Conservation (phyloP, 2,113 vertebrate species). For the Ondatra zibethicus region DNA sequence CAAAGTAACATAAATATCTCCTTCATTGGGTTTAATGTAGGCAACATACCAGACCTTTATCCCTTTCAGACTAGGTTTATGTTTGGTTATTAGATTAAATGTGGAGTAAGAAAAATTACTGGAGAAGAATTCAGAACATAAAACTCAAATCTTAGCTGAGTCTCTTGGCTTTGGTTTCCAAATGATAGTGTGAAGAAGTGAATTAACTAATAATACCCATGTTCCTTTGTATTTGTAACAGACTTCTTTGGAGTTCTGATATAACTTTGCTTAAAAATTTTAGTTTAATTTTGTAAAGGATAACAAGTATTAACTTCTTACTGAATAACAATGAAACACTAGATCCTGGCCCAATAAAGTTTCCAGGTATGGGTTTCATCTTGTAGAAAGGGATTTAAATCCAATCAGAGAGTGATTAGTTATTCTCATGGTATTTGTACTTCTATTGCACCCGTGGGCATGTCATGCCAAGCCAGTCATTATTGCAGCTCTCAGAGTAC, state of each 20-base stretch:
- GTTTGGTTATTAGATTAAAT: constrained; percentile 44
- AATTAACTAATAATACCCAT: background rate
- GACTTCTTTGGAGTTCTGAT: background rate
- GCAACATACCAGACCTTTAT: background rate
- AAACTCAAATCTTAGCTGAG: constrained; percentile 23
- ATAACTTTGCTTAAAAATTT: background rate
- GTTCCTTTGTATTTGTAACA: background rate
- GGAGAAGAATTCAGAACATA: background rate
- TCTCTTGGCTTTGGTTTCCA: background rate
- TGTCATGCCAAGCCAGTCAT: background rate
- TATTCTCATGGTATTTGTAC: background rate
- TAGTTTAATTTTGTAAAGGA: background rate
- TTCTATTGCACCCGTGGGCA: background rate
- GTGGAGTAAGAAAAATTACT: background rate
- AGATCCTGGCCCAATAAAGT: background rate
- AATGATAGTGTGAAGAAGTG: background rate
- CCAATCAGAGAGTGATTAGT: background rate
- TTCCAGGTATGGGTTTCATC: background rate
- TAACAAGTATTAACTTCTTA: background rate
- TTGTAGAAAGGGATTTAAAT: background rate
- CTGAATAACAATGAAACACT: background rate
- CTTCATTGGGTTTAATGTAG: background rate
- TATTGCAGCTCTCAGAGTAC: background rate
- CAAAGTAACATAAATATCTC: background rate
- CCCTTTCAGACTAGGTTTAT: background rate